Base-by-base conservation (phyloP, 2,888 invertebrate genomes). In the Epistrophe eligans region DNA sequence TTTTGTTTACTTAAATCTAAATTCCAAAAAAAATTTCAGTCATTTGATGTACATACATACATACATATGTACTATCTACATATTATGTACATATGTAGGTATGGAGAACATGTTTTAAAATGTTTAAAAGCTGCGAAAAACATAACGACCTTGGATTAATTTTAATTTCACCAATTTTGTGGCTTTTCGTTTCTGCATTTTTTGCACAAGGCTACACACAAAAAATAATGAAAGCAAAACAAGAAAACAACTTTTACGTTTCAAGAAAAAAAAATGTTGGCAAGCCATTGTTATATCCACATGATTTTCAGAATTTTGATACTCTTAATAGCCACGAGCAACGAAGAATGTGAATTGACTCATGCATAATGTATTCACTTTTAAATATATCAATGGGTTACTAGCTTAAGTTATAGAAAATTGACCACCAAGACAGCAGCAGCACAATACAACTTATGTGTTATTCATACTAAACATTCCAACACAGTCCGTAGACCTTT, bases 401-500 rank as follows among this genome's bases (percentile, higher is more conserved):
- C 48, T 35, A 52, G 50, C n/a, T 35, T 35, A 74, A 40, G 32
- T 40, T 8, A 15, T 32, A 13, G 17, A 55, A 28, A 38, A 28
- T 43, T 76, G 28, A 32, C 38, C 28, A 52, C 28, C 19, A 24
- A 48, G 28, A 13, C 40, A 57, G 15, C 40, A 57, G 15, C 38
- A 35, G 35, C 35, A 8, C 9, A 35, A 7, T 35, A 38, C 15
- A n/a, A 64, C 8, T 32, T 19, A 60, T 67, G 40, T 67, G 60
- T 80, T 74, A 74, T 74, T 67, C 60, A 73, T 62, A 15, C 15
- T 40, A 50, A 72, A 45, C 50, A 80, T 74, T 80, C 60, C 80
- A 60, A 8, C 24, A 19, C 19, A 50, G 80, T 74, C 35, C 74
- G 70, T 52, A 80, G 80, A 80, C 80, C 67, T 48, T 17, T 32